Evolutionary conservation across 2,797 vertebrate species (phyloP).

Genomic region (Manis crassicaudata): DNA sequence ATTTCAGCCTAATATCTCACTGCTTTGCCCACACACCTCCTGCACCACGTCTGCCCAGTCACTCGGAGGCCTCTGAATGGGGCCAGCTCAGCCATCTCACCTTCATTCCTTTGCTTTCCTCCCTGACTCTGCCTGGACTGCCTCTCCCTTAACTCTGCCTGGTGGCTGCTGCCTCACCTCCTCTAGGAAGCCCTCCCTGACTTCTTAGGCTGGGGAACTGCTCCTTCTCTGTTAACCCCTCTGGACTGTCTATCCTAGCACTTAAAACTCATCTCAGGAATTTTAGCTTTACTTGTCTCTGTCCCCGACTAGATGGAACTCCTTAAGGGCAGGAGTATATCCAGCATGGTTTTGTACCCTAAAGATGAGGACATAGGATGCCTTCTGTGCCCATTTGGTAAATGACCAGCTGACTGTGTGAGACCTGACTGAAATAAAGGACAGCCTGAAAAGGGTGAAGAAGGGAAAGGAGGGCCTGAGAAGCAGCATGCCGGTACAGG

Average conservation of each 20-base stretch:
- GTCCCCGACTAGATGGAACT: not conserved
- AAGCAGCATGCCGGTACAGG: not conserved
- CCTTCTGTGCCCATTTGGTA: not conserved
- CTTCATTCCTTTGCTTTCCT: not conserved
- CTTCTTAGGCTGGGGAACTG: not conserved
- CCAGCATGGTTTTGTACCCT: fast-evolving
- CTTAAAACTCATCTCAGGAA: not conserved
- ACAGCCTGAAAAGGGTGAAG: not conserved
- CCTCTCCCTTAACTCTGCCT: not conserved
- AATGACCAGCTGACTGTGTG: not conserved
- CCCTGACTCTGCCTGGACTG: fast-evolving
- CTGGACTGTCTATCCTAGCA: not conserved
- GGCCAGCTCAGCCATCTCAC: fast-evolving
- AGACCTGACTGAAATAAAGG: not conserved
- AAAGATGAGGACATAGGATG: not conserved
- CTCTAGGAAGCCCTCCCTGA: not conserved
- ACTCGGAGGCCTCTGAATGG: not conserved
- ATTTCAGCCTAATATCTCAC: not conserved
- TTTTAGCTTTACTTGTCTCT: not conserved
- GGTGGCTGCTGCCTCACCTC: not conserved
- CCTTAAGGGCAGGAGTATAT: not conserved
- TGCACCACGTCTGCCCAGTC: not conserved
- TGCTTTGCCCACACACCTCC: not conserved
- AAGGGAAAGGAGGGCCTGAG: not conserved
- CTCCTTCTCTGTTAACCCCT: not conserved